A percentile compares a stretch with the other conserved stretches of the same genome.
These are phyloP conservation scores for Ichneumoninae sp. DNA, from an alignment of 2,888 invertebrate genomes.

Conservation along the genomic window DNA sequence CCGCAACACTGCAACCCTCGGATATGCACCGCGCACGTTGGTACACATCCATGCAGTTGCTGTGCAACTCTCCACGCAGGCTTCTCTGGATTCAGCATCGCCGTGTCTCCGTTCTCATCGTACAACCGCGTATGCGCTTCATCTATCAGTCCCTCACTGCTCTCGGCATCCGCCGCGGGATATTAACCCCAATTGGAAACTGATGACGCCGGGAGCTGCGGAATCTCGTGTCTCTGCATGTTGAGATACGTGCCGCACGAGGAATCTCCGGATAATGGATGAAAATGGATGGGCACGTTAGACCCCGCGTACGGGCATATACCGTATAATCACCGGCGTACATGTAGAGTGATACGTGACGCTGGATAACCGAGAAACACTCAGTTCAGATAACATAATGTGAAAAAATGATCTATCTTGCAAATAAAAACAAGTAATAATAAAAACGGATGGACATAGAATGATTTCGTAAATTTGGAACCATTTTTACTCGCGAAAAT, in stretches of 20 bases:
- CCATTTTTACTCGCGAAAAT: neutral
- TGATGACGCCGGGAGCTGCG: slow-evolving; percentile 51
- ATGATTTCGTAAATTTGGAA: neutral
- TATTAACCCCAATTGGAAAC: slow-evolving; percentile 63
- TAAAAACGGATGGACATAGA: neutral
- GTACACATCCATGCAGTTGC: slow-evolving; percentile 21
- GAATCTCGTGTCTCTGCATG: slow-evolving; percentile 42
- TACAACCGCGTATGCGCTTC: slow-evolving; percentile 5
- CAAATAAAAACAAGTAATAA: neutral
- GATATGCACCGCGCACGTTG: slow-evolving; percentile 19
- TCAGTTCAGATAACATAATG: neutral
- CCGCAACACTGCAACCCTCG: slow-evolving; percentile 15
- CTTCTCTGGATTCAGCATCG: slow-evolving; percentile 16
- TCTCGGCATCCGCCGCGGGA: slow-evolving; percentile 31
- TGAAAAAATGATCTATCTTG: neutral
- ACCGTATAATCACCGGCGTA: slow-evolving; percentile 3
- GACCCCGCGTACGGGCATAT: neutral
- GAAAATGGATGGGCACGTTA: slow-evolving; percentile 56
- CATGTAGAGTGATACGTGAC: slow-evolving; percentile 12
- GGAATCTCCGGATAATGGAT: slow-evolving; percentile 53
- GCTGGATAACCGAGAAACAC: slow-evolving; percentile 2
- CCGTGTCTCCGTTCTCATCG: slow-evolving; percentile 30
- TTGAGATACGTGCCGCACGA: slow-evolving; percentile 38
- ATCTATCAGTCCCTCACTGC: slow-evolving; percentile 25
- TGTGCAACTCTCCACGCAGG: neutral